Conservation (phyloP, 2,113 vertebrate genomes). For the Colinus virginianus region DNA sequence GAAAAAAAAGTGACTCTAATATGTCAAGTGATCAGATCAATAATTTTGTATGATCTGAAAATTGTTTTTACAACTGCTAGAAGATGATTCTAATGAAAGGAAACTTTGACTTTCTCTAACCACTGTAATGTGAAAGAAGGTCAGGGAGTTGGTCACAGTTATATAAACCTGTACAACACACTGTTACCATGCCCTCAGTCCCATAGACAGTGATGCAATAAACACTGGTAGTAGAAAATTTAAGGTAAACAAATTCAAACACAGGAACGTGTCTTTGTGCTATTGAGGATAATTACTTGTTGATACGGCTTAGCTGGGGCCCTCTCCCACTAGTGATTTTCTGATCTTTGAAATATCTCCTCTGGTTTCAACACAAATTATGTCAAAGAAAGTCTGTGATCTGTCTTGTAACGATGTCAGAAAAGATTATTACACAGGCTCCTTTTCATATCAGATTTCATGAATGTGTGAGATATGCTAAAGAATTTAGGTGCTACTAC, state of each 20-base stretch:
- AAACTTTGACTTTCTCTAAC: neutral
- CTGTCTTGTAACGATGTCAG: neutral
- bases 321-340: neutral
- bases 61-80: neutral
- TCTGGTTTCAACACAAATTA: neutral
- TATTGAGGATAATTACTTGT: neutral
- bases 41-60: neutral
- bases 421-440: neutral
- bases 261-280: neutral
- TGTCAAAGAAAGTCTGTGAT: neutral
- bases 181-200: neutral
- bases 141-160: neutral
- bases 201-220: neutral
- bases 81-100: neutral
- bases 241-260: neutral
- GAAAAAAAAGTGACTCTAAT: neutral
- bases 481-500: neutral
- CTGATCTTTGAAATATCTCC: neutral
- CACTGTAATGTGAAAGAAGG: neutral
- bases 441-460: neutral
- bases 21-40: neutral
- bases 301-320: neutral
- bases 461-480: neutral
- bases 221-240: neutral
- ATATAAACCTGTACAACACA: accelerated